Evolutionary conservation across 2,888 invertebrate species (phyloP), one percentile per base, ranked within the genome.

Genomic region (Sturmia bella): DNA sequence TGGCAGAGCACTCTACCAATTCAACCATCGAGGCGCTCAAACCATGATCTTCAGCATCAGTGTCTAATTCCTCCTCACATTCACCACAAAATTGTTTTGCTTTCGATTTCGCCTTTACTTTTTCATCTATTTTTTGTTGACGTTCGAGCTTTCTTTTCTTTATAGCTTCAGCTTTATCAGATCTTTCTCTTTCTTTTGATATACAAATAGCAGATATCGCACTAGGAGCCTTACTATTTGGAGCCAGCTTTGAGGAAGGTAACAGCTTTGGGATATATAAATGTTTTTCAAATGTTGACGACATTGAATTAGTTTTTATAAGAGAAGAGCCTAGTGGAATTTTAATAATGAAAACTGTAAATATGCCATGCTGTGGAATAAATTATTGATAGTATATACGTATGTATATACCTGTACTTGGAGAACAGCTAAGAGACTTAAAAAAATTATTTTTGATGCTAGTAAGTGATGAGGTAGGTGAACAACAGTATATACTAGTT

Each of bases 211-310:
- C 17, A 5, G 4, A 73, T 54, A 63, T 32, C 11, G 72, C 72
- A 72, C 72, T 72, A 13, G 61, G 72, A 32, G 54, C 41, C 70
- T 61, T 72, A 13, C 13, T n/a, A 19, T 43, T 72, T 41, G 17
- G 21, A n/a, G 12, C 39, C 7, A 32, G 5, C 32, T 72, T 59
- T 39, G 43, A 52, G n/a, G 63, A 63, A 21, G 32, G 15, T 48
- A 9, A 64, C 11, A 50, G 24, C 50, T 68, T 75, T 43, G 66
- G 75, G n/a, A 66, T 59, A 27, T 66, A 66, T n/a, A 75, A 32
- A 68, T 56, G 68, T 12, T 41, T 43, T 12, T 68, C 54, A 27
- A 68, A 68, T 24, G 48, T 39, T 13, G 70, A 21, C 21, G 69
- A 69, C 32, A 69, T 57, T 0, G 45, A 17, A 19, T 69, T 69